Evolutionary conservation across 2,797 vertebrate species (phyloP).

Genomic region (Gastrophryne carolinensis): DNA sequence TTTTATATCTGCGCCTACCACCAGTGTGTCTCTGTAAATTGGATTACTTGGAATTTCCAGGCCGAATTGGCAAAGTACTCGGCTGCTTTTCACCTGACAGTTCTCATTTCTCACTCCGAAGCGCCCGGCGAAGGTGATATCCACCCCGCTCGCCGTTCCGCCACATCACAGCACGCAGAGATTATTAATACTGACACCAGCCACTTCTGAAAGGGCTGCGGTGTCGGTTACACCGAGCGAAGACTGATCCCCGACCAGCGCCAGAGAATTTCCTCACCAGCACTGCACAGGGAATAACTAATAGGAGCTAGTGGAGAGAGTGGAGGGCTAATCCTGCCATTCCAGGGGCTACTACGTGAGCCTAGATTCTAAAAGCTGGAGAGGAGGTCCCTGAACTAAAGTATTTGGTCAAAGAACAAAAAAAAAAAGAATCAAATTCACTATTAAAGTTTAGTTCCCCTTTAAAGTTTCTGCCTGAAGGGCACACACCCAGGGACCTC

Average conservation of each 20-base stretch:
- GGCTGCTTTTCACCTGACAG: background rate
- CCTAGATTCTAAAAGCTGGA: too few relatives aligned
- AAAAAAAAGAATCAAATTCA: too few relatives aligned
- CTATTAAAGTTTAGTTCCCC: too few relatives aligned
- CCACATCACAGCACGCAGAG: background rate
- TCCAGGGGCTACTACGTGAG: too few relatives aligned
- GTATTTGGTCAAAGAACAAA: too few relatives aligned
- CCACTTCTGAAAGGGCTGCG: conserved; percentile 2
- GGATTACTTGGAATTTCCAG: background rate
- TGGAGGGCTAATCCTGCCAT: conserved; percentile 13
- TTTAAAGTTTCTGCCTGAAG: too few relatives aligned
- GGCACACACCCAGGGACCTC: too few relatives aligned
- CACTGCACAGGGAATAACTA: conserved; percentile 7
- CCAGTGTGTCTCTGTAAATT: background rate
- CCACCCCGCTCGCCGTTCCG: background rate
- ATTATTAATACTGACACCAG: conserved; percentile 35
- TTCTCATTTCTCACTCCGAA: background rate
- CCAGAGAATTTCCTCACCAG: background rate
- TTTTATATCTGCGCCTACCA: too few relatives aligned
- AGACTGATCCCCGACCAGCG: conserved; percentile 12
- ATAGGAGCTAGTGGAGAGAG: background rate
- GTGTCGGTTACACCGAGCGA: background rate
- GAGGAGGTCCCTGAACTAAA: too few relatives aligned
- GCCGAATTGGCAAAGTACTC: background rate
- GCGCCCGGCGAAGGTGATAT: conserved; percentile 22